Conservation (phyloP, 2,113 vertebrate genomes). For the Myodes glareolus region DNA sequence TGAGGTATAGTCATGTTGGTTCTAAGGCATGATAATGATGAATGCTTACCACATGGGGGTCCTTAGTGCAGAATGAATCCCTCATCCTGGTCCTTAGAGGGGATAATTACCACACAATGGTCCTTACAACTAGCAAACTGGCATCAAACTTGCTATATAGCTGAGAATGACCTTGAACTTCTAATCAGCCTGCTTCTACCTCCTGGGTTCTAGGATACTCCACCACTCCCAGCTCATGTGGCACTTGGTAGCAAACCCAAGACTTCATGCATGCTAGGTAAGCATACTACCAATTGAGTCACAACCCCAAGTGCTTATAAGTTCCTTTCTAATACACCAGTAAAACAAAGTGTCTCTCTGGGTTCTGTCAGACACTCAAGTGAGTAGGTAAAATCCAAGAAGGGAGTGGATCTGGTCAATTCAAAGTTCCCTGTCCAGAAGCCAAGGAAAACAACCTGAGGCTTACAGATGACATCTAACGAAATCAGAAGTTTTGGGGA, state of each 20-base stretch:
- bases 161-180: neutral
- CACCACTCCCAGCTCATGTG: neutral
- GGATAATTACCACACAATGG: neutral
- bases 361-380: neutral
- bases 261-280: neutral
- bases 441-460: neutral
- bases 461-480: neutral
- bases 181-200: neutral
- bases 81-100: neutral
- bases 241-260: neutral
- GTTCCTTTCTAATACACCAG: neutral
- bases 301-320: neutral
- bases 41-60: neutral
- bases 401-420: neutral
- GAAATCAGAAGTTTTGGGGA: neutral
- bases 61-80: neutral
- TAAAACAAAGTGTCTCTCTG: neutral
- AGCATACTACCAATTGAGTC: neutral
- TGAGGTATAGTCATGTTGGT: neutral
- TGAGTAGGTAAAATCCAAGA: neutral
- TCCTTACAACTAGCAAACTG: neutral
- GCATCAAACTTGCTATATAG: neutral
- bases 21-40: neutral
- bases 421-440: neutral
- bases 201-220: neutral